Conservation (phyloP, 35 echinoderm and acorn worm genomes). For the Lytechinus pictus region DNA sequence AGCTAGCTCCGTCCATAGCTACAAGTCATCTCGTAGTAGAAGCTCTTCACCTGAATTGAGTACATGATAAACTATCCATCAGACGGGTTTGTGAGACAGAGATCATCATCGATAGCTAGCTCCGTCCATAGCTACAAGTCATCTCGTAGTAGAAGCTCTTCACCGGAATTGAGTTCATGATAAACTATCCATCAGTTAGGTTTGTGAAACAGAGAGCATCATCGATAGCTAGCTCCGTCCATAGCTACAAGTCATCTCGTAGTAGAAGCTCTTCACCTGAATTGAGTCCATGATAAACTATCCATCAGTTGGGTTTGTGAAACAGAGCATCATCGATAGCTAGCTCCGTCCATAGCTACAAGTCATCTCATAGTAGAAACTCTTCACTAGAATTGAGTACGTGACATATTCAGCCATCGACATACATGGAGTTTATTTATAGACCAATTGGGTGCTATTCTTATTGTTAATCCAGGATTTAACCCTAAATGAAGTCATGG, state of each 20-base stretch:
- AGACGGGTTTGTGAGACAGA: no score
- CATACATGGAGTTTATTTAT: no score
- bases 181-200: no score
- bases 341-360: background rate
- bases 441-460: no score
- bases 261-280: conserved; percentile 8
- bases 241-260: background rate
- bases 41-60: conserved; percentile 8
- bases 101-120: background rate
- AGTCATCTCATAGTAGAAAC: background rate
- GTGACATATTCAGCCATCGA: background rate
- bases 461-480: no score
- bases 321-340: no score
- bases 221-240: background rate
- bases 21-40: background rate
- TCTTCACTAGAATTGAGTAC: background rate
- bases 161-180: background rate
- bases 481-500: no score
- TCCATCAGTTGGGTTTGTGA: no score
- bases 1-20: background rate
- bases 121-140: background rate
- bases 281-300: background rate
- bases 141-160: background rate
- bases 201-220: no score
- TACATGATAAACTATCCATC: background rate